Conservation (phyloP, 2,113 vertebrate species). For the Nettapus auritus region DNA sequence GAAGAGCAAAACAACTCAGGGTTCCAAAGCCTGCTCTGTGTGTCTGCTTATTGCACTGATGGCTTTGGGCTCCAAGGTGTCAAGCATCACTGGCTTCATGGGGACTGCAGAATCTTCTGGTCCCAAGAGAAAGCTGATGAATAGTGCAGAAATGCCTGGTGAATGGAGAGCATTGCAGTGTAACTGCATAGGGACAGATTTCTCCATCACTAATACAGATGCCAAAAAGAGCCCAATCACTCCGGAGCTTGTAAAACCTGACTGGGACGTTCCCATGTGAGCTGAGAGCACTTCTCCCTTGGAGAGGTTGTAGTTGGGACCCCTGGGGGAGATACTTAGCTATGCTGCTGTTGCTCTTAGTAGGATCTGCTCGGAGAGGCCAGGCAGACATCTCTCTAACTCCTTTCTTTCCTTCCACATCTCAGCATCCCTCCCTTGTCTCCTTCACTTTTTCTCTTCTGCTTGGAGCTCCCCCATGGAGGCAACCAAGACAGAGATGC, state of each 20-base stretch:
- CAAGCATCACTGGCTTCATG: neutral
- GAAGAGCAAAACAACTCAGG: neutral
- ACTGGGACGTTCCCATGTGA: neutral
- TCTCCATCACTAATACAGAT: neutral
- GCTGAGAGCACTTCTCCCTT: no score
- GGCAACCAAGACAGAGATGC: neutral
- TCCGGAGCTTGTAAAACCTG: neutral
- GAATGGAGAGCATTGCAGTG: neutral
- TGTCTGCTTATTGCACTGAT: neutral
- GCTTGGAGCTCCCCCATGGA: neutral
- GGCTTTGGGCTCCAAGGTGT: neutral
- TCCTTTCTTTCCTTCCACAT: neutral
- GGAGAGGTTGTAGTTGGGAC: accelerated
- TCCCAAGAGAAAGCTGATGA: neutral
- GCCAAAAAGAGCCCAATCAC: neutral
- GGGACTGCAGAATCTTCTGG: neutral
- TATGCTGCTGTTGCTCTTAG: neutral
- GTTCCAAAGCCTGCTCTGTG: neutral
- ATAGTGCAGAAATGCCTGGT: neutral
- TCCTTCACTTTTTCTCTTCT: neutral
- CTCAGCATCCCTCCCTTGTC: neutral
- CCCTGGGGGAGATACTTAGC: accelerated
- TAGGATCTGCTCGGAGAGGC: neutral
- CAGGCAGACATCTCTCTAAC: neutral
- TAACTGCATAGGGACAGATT: neutral